These are phyloP conservation scores for Eupelmus urozonus DNA, from an alignment of 2,888 invertebrate species.

Conservation along the genomic window DNA sequence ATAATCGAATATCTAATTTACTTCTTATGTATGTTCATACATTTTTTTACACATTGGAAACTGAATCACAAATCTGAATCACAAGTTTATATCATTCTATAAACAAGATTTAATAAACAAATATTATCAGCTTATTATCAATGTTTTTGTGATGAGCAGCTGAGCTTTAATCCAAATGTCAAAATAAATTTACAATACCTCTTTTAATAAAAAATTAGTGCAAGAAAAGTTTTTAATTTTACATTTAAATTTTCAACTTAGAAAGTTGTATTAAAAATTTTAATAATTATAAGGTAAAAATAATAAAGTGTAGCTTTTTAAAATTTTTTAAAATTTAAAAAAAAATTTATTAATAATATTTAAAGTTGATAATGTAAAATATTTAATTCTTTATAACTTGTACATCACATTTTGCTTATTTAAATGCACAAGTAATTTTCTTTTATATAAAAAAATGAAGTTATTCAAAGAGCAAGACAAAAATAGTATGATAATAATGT, in stretches of 20 bases:
- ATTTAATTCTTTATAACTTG: too few species aligned
- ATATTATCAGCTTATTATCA: constrained; percentile 24
- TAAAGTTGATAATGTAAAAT: too few species aligned
- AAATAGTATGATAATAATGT: too few species aligned
- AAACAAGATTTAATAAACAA: constrained; percentile 36
- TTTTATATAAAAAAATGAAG: too few species aligned
- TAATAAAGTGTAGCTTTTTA: too few species aligned
- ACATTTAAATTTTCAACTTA: constrained; percentile 2
- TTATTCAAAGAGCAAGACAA: too few species aligned
- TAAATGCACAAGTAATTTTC: too few species aligned
- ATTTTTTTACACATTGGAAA: not conserved
- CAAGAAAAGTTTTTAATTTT: constrained; percentile 2
- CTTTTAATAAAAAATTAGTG: not conserved
- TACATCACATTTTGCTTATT: too few species aligned
- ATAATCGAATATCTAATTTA: not conserved
- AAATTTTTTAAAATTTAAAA: too few species aligned
- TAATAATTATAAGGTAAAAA: too few species aligned
- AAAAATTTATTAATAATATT: too few species aligned
- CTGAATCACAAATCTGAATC: not conserved
- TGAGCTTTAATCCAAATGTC: not conserved
- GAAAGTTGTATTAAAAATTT: too few species aligned
- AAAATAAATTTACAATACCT: not conserved
- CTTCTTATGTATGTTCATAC: not conserved
- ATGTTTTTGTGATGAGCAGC: constrained; percentile 12
- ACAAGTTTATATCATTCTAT: not conserved